Conservation (phyloP, 2,113 vertebrate genomes). For the Pygoscelis adeliae region DNA sequence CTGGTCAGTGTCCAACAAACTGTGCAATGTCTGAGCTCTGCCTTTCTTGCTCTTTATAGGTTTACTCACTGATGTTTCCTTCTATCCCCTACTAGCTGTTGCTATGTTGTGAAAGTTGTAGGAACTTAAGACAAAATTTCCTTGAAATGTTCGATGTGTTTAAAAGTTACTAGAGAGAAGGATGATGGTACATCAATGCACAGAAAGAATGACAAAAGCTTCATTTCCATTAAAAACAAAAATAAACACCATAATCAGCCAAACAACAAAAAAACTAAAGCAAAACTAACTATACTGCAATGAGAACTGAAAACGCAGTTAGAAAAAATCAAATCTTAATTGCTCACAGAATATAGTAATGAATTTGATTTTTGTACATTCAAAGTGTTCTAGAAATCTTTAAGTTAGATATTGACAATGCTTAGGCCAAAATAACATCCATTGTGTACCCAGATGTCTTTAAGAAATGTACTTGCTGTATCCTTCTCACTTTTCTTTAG, state of each 20-base stretch:
- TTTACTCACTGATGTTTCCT: not conserved
- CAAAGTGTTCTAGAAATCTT: not conserved
- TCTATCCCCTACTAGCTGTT: not conserved
- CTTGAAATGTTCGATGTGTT: not conserved
- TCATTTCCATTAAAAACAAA: not conserved
- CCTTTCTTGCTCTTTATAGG: not conserved
- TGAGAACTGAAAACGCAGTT: not conserved
- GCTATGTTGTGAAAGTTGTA: not conserved
- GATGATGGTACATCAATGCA: not conserved
- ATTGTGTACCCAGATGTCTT: not conserved
- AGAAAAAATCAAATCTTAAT: not conserved
- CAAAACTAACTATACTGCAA: not conserved
- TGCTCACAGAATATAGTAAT: not conserved
- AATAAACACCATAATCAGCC: not conserved
- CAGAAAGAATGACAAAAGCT: not conserved
- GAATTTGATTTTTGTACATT: not conserved
- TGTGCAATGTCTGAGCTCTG: accelerated
- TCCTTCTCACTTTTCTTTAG: not conserved
- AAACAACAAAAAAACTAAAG: not conserved
- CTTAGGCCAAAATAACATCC: not conserved
- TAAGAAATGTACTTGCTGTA: not conserved
- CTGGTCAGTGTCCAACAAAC: not conserved
- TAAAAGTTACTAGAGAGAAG: not conserved
- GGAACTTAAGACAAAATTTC: not conserved
- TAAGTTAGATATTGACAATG: not conserved